Evolutionary conservation across 2,888 invertebrate genomes (phyloP).

Genomic region (Ellobium chinense): DNA sequence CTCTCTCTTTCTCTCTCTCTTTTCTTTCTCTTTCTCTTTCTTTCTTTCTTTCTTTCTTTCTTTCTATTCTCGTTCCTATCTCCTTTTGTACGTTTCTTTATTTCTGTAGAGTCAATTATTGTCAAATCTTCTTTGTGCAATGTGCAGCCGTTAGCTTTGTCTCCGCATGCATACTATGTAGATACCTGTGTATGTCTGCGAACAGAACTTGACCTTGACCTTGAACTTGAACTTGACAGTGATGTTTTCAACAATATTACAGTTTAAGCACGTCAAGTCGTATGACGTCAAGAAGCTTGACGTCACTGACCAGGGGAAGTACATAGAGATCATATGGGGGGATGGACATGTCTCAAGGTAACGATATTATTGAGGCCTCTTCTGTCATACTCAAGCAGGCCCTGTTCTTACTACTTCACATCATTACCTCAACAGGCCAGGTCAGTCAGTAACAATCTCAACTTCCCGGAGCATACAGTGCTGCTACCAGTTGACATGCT

Average conservation of each 20-base stretch:
- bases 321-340: neutral
- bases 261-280: slow-evolving; percentile 15
- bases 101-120: neutral
- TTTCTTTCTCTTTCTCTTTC: neutral
- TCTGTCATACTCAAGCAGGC: neutral
- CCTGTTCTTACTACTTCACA: neutral
- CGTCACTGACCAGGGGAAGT: neutral
- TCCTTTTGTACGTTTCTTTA: neutral
- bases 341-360: slow-evolving; percentile 25
- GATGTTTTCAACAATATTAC: no score
- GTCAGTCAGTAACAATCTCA: neutral
- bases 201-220: no score
- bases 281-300: neutral
- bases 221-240: no score
- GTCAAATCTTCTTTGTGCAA: no score
- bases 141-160: no score
- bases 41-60: neutral
- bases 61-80: neutral
- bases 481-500: no score
- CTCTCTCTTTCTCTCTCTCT: neutral
- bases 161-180: neutral
- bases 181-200: no score
- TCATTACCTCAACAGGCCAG: neutral
- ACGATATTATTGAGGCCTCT: neutral
- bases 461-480: neutral